Evolutionary conservation across 2,797 vertebrate genomes (phyloP), one percentile per base, ranked within the genome.

Genomic region (Micromesistius poutassou): DNA sequence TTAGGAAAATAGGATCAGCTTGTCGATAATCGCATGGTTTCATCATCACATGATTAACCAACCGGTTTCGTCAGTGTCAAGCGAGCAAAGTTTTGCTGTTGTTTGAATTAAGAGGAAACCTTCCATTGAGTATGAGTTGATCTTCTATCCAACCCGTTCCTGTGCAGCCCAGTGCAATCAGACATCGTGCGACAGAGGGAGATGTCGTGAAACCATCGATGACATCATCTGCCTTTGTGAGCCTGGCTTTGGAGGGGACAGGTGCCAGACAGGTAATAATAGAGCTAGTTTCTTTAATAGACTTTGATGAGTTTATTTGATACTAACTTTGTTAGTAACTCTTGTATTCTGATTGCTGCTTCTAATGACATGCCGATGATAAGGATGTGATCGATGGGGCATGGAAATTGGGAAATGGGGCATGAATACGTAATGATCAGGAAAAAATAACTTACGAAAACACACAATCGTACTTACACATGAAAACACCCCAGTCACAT

Each of bases 181-280:
- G 16, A 79, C 82, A 0, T 74, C 83, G 25, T 94, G 94, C 79
- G 79, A 19, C 46, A 72, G 74, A 85, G 91, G 88, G 28, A 85
- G 30, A 80, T 95, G 94, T 77, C 74, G 82, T 68, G 94, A 95
- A 78, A 88, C 77, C 19, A 90, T 93, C 6, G 30, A 87, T 40
- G 93, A 84, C 79, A 87, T 81, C 36, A 92, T 80, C 13, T 95
- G 94, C 78, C n/a, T 75, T 55, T 93, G 92, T 88, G 80, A 91
- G 8, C 78, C 82, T 30, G 93, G 89, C 7, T 93, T 91, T 76
- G 74, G 80, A 50, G 93, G 91, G 73, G 79, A 88, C 71, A 77
- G 83, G 55, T 93, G 91, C 78, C 84, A 94, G 80, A 87, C 82
- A 83, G 86, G 93, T 93, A 68, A 91, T 82, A 3, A 30, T 7